These are phyloP conservation scores for Lerista edwardsae DNA, from an alignment of 2,797 vertebrate genomes.

Conservation along the genomic window DNA sequence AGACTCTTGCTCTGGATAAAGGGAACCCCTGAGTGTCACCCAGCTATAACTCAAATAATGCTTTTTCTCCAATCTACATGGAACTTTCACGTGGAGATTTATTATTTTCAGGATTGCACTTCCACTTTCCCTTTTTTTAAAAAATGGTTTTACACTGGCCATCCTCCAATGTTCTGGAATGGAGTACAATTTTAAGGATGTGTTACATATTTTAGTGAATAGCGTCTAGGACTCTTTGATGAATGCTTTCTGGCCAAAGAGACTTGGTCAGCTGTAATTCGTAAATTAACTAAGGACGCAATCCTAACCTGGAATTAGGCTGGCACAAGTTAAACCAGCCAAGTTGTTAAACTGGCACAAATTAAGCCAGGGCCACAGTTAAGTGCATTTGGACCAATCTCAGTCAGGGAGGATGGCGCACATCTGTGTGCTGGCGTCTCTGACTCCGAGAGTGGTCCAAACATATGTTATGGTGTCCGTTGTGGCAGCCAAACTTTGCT, in stretches of 20 bases:
- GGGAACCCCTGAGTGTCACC: no score
- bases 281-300: not conserved
- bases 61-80: not conserved
- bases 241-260: not conserved
- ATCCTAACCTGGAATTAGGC: no score
- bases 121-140: not conserved
- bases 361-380: no score
- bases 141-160: not conserved
- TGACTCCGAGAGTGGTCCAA: no score
- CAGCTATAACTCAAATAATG: not conserved
- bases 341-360: no score
- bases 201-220: not conserved
- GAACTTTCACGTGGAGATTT: not conserved
- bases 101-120: not conserved
- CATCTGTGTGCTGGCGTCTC: no score
- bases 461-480: no score
- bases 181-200: not conserved
- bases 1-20: no score
- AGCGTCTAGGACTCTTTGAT: not conserved
- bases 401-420: no score
- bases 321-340: no score
- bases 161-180: not conserved
- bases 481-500: no score
- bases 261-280: not conserved
- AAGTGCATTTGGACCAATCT: no score